Evolutionary conservation across 2,113 vertebrate species (phyloP), one percentile per base, ranked within the genome.

Genomic region (Indicator maculatus): DNA sequence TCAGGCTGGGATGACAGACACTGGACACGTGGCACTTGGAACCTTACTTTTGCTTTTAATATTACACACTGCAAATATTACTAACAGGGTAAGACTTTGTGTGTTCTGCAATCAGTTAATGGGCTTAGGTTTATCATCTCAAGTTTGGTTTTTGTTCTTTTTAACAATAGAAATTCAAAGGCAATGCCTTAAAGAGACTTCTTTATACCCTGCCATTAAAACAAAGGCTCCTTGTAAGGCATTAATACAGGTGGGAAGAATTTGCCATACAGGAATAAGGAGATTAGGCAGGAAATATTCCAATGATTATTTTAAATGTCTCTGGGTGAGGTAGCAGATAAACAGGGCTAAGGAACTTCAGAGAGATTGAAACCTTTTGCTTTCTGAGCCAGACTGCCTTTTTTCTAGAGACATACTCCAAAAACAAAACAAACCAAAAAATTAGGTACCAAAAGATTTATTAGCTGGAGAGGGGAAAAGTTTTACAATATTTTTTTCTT

Each of bases 401-500:
- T 89, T 89, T 89, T 89, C 58, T 58, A 91, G 38, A 83, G 58
- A 74, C 28, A 47, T 3, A 56, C 16, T 87, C 16, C 39, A 50
- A 23, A 47, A 50, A 50, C 8, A 50, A 24, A 50, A 23, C 11
- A 50, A 11, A 23, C 23, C 11, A 50, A 95, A 85, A 94, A 83
- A 91, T 72, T 91, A 93, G 65, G 79, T 91, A 92, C 27, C 47
- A 60, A 74, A 93, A 77, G 75, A 93, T 89, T 90, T 93, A 72
- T 58, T 90, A 87, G 15, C 61, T 94, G 69, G 33, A 85, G 67
- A 81, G 31, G 12, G 28, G 28, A 88, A 47, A 77, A 69, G 16
- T 53, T 93, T 89, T 91, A 33, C 83, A 86, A 80, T 74, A n/a
- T 47, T 93, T 86, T 86, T 86, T 86, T 86, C 59, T 86, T 93